Evolutionary conservation across 2,113 vertebrate genomes (phyloP).

Genomic region (Athene noctua): DNA sequence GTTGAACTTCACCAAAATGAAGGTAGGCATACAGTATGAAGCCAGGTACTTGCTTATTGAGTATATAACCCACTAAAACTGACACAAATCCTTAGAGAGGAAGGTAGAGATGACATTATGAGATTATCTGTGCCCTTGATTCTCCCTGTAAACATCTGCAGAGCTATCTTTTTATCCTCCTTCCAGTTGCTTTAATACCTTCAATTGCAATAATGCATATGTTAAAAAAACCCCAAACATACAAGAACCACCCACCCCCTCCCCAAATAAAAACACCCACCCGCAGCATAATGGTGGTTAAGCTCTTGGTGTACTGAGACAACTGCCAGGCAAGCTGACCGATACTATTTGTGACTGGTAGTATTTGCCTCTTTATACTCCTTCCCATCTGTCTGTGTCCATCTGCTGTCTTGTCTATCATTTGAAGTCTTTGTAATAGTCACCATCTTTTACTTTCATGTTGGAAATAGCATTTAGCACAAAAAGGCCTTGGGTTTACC

Average conservation of each 20-base stretch:
- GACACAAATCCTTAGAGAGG: neutral
- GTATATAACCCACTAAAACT: neutral
- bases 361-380: neutral
- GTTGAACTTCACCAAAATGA: neutral
- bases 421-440: neutral
- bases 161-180: neutral
- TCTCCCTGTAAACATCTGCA: neutral
- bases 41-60: neutral
- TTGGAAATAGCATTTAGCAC: neutral
- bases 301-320: neutral
- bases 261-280: neutral
- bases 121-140: neutral
- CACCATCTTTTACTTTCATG: neutral
- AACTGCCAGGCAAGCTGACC: neutral
- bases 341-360: neutral
- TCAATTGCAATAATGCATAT: neutral
- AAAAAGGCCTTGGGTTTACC: neutral
- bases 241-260: neutral
- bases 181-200: neutral
- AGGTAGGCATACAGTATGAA: neutral
- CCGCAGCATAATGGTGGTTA: neutral
- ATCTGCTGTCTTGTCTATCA: constrained; percentile 5
- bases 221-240: neutral
- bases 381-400: constrained; percentile 33
- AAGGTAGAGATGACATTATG: neutral